Percentiles rank a stretch among this genome's conserved stretches.
Conservation (phyloP, 2,113 vertebrate species). For the Heloderma charlesbogerti region DNA sequence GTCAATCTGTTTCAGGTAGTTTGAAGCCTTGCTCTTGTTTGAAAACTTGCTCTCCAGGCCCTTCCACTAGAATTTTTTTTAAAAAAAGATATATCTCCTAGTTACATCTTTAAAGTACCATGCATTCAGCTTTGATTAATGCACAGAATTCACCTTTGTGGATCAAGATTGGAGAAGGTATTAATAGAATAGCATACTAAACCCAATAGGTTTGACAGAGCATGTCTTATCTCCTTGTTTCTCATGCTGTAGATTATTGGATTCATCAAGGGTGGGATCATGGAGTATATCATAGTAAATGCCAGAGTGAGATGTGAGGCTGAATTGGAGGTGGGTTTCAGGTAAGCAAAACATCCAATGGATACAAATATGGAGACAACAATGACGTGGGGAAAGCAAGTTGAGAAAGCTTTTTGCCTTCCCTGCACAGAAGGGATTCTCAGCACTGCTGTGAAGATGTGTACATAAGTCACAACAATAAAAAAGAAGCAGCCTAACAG, state of each 20-base stretch:
- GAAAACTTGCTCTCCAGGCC: too few relatives aligned
- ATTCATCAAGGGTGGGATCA: constrained; percentile 1
- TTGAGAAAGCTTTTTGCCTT: background rate
- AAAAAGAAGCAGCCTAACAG: background rate
- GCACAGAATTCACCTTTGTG: too few relatives aligned
- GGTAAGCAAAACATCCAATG: background rate
- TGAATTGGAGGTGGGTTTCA: background rate
- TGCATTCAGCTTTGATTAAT: too few relatives aligned
- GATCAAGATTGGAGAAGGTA: background rate
- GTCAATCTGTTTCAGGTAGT: too few relatives aligned
- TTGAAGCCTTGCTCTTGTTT: too few relatives aligned
- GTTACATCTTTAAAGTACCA: too few relatives aligned
- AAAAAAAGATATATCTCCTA: too few relatives aligned
- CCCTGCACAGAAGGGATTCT: too few relatives aligned
- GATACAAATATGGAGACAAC: background rate
- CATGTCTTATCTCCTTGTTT: background rate
- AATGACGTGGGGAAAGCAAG: constrained; percentile 6
- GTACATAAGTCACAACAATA: background rate
- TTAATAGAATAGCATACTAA: background rate
- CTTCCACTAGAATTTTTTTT: too few relatives aligned
- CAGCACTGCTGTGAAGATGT: too few relatives aligned
- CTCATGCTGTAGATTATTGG: background rate
- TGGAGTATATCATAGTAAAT: background rate
- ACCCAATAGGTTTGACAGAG: background rate
- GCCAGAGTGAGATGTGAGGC: background rate